Base-by-base conservation (phyloP, 1,140 invertebrate species). In the Leguminivora glycinivorella region DNA sequence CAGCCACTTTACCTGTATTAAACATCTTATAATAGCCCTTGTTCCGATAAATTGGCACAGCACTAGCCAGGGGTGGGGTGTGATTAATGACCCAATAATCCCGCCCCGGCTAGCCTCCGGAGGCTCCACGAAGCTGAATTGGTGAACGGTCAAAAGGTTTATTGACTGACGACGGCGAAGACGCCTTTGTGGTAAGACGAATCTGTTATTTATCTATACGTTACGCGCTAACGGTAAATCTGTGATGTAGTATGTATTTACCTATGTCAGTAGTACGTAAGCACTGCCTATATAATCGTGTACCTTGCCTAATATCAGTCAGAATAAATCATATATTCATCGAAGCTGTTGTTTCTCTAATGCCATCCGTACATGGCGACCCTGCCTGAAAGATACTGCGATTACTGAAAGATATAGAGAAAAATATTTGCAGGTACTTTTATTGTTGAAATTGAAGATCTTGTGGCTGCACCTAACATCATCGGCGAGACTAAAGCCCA, bases 81-180 rank as follows among this genome's bases (percentile, higher is more conserved):
- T 91, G 88, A 91, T 91, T 90, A 91, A 91, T 91, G 88, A 88
- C 80, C 83, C 88, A 88, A 90, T 91, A 90, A 90, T 88, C 85
- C 89, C 74, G 80, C 73, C 73, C 82, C 82, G 82, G 77, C 79
- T 81, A 78, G 81, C 80, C 81, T 81, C 76, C 83, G 84, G 82
- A 86, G 86, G 85, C 87, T 89, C 84, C 88, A 90, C 83, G 88
- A 90, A 90, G 89, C 88, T 83, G 88, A 90, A 85, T 89, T 90
- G 88, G 87, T 89, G 87, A 87, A 81, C 82, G 88, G 89, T 87
- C 89, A 90, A 88, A 86, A 89, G 85, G 88, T 89, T 88, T 88
- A 90, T 87, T 88, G 83, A 88, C 85, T 84, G 79, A 72, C 47
- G 73, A 80, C 69, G 77, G 72, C 72, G 72, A 80, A 81, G 80